Base-by-base conservation (phyloP, 1,140 invertebrate genomes). In the Drosophila quadrilineata region DNA sequence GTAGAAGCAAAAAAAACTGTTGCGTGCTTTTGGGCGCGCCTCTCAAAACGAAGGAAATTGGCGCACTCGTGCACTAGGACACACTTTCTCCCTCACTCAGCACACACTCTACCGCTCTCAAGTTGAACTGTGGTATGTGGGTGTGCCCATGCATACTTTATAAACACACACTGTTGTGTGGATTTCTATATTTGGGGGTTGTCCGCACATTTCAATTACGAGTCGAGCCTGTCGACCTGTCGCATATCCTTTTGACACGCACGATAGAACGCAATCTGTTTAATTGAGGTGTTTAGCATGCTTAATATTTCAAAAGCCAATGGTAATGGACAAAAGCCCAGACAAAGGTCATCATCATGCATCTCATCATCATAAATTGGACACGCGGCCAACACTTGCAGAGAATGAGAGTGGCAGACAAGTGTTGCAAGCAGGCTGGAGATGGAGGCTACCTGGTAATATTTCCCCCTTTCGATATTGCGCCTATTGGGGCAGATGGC, bases 211-310 rank as follows among this genome's bases (percentile, higher is more conserved):
- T 38, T 58, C 53, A 67, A 62, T 63, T 63, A 74, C 45, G 46
- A 63, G 12, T 17, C 35, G 21, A 40, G 43, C 14, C 33, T 16
- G 10, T 5, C 4, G 12, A 38, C 52, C 2, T 17, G 10, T 24
- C n/a, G 38, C 60, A 64, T 64, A 57, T 46, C 21, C 58, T 54
- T 74, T 69, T 53, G 70, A 57, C 75, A 77, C 75, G 75, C 75
- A 56, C 52, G 50, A 19, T 24, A 28, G 19, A 41, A 66, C 49
- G 76, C 76, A 82, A 82, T 82, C 76, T 84, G 64, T 82, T 82
- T 82, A 82, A 82, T 82, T 82, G 76, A 73, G 73, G 69, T 82
- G 79, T 82, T 82, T 82, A 84, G 77, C 73, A 72, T 40, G 65
- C 58, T 84, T 62, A 77, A 82, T 82, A 82, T 84, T 82, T 66